These are phyloP conservation scores for Delichon dasypus DNA, from an alignment of 2,797 vertebrate species.

Conservation along the genomic window DNA sequence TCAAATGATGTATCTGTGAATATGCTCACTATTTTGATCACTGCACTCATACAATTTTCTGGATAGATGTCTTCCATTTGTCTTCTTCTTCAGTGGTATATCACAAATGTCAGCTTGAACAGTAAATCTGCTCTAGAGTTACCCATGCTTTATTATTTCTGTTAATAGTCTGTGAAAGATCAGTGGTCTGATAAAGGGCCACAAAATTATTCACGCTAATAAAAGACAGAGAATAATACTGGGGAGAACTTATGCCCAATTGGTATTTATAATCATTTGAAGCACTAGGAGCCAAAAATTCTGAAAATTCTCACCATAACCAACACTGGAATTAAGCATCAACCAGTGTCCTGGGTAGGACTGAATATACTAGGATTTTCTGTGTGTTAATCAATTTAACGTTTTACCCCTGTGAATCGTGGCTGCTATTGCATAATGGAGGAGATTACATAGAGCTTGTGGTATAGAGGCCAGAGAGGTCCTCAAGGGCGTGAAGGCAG, in stretches of 20 bases:
- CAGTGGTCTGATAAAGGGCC: background rate
- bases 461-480: background rate
- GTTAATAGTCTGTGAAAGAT: background rate
- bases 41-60: background rate
- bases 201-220: background rate
- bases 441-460: background rate
- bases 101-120: background rate
- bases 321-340: background rate
- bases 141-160: background rate
- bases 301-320: background rate
- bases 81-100: background rate
- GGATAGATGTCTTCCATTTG: background rate
- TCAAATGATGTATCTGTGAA: background rate
- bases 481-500: background rate
- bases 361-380: background rate
- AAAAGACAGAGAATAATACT: background rate
- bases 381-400: background rate
- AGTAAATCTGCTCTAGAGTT: background rate
- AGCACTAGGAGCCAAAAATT: background rate
- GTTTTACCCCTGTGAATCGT: background rate
- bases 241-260: background rate
- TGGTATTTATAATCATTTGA: background rate
- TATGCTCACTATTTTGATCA: slow-evolving; percentile 14
- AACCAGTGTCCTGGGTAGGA: fast-evolving
- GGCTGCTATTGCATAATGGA: background rate